A percentile compares a stretch with the other conserved stretches of the same genome.
Evolutionary conservation across 2,888 invertebrate species (phyloP).

Genomic region (Cheiracanthium punctorium): DNA sequence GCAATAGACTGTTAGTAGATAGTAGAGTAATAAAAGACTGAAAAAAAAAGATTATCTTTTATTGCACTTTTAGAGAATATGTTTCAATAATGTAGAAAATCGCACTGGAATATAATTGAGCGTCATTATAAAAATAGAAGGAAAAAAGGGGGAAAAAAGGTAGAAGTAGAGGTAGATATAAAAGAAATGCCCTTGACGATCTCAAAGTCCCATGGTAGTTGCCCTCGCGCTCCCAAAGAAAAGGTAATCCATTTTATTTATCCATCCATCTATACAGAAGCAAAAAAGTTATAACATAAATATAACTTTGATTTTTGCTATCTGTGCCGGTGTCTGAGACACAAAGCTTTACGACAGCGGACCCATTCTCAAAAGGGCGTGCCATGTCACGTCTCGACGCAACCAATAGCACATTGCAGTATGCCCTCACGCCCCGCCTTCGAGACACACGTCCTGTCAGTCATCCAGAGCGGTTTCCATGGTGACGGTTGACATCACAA

Average conservation of each 20-base stretch:
- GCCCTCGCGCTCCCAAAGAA: not conserved
- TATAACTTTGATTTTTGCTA: constrained; percentile 41
- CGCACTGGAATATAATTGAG: no score
- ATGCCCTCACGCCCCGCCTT: constrained; percentile 50
- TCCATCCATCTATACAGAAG: constrained; percentile 25
- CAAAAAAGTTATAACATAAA: constrained; percentile 13
- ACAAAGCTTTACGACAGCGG: constrained; percentile 19
- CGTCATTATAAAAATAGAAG: not conserved
- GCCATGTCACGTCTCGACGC: constrained; percentile 60
- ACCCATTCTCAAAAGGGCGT: constrained; percentile 55
- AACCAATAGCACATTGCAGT: constrained; percentile 60
- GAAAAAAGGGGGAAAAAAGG: not conserved
- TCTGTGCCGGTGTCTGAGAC: not conserved
- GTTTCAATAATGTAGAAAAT: no score
- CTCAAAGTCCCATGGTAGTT: not conserved
- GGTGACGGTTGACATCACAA: constrained; percentile 68
- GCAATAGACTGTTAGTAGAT: no score
- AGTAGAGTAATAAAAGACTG: no score
- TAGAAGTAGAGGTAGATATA: constrained; percentile 35
- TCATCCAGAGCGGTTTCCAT: constrained; percentile 62
- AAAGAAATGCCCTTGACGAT: constrained; percentile 44
- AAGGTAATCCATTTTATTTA: constrained; percentile 38
- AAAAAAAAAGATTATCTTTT: no score
- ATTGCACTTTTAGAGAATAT: no score
- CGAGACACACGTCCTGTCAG: constrained; percentile 67